Base-by-base conservation (phyloP, 2,113 vertebrate genomes). In the Siniperca knerii region DNA sequence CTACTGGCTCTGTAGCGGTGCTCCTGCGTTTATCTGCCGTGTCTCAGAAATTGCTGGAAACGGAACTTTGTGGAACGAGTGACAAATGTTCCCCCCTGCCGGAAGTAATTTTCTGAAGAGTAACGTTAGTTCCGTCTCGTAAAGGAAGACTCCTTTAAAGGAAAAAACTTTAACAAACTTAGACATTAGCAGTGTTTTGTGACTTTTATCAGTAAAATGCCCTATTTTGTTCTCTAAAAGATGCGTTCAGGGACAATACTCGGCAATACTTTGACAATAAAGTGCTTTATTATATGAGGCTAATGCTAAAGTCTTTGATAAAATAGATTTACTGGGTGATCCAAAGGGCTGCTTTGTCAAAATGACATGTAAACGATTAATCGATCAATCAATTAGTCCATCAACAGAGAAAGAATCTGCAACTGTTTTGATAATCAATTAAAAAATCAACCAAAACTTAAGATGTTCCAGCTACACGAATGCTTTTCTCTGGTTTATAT, bases 21-120 rank as follows among this genome's bases (percentile, higher is more conserved):
- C 82, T 77, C 68, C 84, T 25, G 71, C 82, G 60, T 77, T 93
- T 87, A 75, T 65, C 29, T 40, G 71, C 92, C 75, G 78, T 18
- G 46, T 4, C 73, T 16, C 72, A 90, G 94, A 96, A 96, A 86
- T 61, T 92, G 88, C 94, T 96, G 86, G 94, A 96, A 95, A 44
- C 94, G 90, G 93, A 95, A 94, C 86, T 16, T 73, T 90, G 74
- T 62, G 40, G 3, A 52, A 66, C 2, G 60, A 16, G 18, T 1
- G 23, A 5, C 8, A 67, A 79, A 37, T 37, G 35, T 37, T 37
- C 21, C 25, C 68, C 78, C 61, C 10, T 4, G 7, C 70, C 71
- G 66, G 84, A 87, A 80, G 66, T 54, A 23, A 1, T 25, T 12
- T 7, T 4, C 3, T 13, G 44, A 67, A 77, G 72, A 79, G 21